Base-by-base conservation (phyloP, 2,113 vertebrate species). In the Eretmochelys imbricata region DNA sequence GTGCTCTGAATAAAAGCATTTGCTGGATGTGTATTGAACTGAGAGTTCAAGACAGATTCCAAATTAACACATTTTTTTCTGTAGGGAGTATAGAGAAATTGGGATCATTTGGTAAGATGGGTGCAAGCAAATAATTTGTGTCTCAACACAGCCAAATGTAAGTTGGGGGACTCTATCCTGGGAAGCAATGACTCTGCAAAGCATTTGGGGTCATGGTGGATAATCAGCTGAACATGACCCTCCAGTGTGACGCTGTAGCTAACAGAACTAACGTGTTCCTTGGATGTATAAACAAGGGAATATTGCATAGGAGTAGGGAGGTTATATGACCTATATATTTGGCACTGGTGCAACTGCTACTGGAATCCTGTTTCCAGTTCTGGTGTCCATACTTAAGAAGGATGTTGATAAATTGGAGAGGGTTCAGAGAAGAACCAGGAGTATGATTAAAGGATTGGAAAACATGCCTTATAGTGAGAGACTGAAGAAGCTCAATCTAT, bases 21-120 rank as follows among this genome's bases (percentile, higher is more conserved):
- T 51, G 79, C 31, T 80, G 50, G 49, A 49, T 51, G 49, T 51
- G 49, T 51, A 80, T 35, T 51, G 49, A 51, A 31, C 19, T 35
- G 27, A 51, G 35, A 51, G 49, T 49, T 35, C 46, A 80, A 51
- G 46, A 80, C 49, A 51, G 50, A 80, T 80, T 49, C 49, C 19
- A 80, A 51, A 80, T 51, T 80, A 80, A 51, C 31, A n/a, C 31
- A 27, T 31, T 29, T 62, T 62, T 62, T 62, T 31, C 57, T 31
- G 11, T 31, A 31, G 11, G 27, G 14, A 10, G 29, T 54, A 51
- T 1, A 91, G 17, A 84, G 22, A 27, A 72, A 8, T 57, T 49
- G 84, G 80, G 89, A 84, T 82, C 89, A 96, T 49, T 92, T 86
- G 42, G 29, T 89, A 96, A 94, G 90, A 89, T 92, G 93, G 90